Evolutionary conservation across 2,113 vertebrate species (phyloP).

Genomic region (Serilophus lunatus): DNA sequence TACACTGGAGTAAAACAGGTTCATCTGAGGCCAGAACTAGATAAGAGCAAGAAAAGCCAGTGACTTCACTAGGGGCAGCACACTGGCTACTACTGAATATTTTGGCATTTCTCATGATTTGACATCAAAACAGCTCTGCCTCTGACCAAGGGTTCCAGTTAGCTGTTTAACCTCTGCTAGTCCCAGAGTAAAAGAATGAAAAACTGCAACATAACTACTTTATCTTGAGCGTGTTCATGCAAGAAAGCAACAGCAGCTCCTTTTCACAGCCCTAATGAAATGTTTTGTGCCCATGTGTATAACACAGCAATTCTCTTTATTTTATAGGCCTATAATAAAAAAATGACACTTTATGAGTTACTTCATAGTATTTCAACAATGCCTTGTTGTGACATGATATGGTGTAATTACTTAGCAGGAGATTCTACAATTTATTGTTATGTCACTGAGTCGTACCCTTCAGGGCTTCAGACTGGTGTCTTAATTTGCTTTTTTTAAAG

Average conservation of each 20-base stretch:
- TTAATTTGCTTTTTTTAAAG: conserved; percentile 18
- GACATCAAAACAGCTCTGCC: not conserved
- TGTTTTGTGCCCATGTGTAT: not conserved
- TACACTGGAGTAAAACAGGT: not conserved
- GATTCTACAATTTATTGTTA: conserved; percentile 38
- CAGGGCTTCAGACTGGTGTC: conserved; percentile 8
- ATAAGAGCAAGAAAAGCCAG: not conserved
- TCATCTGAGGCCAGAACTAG: not conserved
- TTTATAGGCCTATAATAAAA: conserved; percentile 42
- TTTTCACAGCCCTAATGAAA: not conserved
- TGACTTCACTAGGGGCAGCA: not conserved
- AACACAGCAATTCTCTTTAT: not conserved
- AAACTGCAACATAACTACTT: not conserved
- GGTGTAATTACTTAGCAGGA: conserved; percentile 31
- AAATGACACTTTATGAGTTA: conserved; percentile 23
- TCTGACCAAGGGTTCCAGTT: not conserved
- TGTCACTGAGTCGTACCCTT: conserved; percentile 27
- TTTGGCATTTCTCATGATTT: not conserved
- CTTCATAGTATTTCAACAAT: conserved; percentile 39
- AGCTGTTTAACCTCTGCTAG: not conserved
- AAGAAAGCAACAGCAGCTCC: not conserved
- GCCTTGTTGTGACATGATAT: conserved; percentile 43
- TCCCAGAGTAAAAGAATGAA: not conserved
- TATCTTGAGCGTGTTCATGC: not conserved
- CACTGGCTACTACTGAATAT: not conserved